These are phyloP conservation scores for Malaclemys terrapin DNA, from an alignment of 2,113 vertebrate species.

Conservation along the genomic window DNA sequence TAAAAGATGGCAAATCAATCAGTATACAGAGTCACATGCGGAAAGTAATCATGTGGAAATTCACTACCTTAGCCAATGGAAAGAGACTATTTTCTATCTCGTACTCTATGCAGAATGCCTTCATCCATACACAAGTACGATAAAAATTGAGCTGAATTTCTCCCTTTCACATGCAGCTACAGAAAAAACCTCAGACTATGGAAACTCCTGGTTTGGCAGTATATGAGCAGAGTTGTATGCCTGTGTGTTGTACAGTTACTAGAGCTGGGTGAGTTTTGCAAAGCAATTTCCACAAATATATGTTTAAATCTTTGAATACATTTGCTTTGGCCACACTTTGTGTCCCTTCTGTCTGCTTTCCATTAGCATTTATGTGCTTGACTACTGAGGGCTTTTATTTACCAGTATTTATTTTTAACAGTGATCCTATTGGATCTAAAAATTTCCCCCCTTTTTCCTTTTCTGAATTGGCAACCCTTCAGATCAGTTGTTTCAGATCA, in stretches of 20 bases:
- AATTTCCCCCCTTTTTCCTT: background rate
- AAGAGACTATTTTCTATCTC: constrained; percentile 56
- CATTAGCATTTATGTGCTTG: constrained; percentile 42
- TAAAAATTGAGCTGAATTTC: constrained; percentile 46
- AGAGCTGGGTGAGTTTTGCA: constrained; percentile 47
- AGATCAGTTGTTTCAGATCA: background rate
- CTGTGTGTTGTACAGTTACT: constrained; percentile 47
- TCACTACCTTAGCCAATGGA: constrained; percentile 15
- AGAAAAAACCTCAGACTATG: constrained; percentile 50
- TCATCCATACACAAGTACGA: constrained; percentile 38
- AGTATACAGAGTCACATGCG: constrained; percentile 41
- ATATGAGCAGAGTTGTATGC: constrained; percentile 27
- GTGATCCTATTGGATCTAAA: constrained; percentile 22
- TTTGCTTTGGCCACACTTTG: constrained; percentile 16
- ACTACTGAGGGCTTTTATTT: constrained; percentile 58
- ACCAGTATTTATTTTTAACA: constrained; percentile 26
- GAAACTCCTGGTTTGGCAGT: constrained; percentile 64
- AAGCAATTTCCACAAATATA: constrained; percentile 51
- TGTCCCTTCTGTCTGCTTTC: constrained; percentile 63
- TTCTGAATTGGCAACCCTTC: background rate
- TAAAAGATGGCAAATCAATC: constrained; percentile 69
- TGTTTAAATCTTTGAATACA: constrained; percentile 61
- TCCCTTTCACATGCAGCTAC: background rate
- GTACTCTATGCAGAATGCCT: constrained; percentile 16
- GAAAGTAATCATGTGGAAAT: constrained; percentile 64